Percentiles rank a stretch among this genome's conserved stretches.
phyloP scores from a whole-genome alignment of 2,888 invertebrate genomes.

The Branchinecta sandiegonensis region DNA sequence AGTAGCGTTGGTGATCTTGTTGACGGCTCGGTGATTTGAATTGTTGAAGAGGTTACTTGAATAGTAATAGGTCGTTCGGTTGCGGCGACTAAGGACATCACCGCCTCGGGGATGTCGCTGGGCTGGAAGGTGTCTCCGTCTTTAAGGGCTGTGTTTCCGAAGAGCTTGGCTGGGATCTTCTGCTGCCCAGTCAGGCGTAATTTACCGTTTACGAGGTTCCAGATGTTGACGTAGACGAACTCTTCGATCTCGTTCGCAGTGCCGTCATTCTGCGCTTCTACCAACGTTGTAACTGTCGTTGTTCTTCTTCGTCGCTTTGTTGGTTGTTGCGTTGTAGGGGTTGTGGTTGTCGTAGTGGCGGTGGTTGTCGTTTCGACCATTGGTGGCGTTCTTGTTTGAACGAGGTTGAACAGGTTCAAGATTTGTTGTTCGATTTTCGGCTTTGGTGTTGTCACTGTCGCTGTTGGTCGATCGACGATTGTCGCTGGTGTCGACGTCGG shows the following conservation, averaged over 20 bases:
- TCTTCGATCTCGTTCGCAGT: neutral
- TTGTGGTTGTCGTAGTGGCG: neutral
- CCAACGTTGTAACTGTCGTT: neutral
- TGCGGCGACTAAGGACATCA: constrained; percentile 17
- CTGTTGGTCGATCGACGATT: neutral
- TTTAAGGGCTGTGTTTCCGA: constrained; percentile 19
- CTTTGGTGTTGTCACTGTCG: constrained; percentile 5
- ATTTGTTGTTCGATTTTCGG: neutral
- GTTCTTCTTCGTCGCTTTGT: neutral
- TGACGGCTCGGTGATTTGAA: neutral
- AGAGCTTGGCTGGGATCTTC: constrained; percentile 20
- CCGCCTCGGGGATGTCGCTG: constrained; percentile 19
- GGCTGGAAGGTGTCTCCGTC: constrained; percentile 22
- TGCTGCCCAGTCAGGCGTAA: constrained; percentile 22
- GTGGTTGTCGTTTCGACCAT: neutral
- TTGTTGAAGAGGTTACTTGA: constrained; percentile 7
- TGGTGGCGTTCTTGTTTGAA: neutral
- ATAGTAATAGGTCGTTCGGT: neutral
- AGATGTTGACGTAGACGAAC: constrained; percentile 23
- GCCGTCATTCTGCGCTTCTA: neutral
- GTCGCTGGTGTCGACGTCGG: too few relatives aligned
- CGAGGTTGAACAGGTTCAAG: neutral
- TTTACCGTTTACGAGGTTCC: constrained; percentile 22
- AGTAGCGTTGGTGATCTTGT: neutral
- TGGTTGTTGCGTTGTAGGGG: neutral